Percentiles rank a stretch among this genome's conserved stretches.
These are phyloP conservation scores for Plectropomus leopardus DNA, from an alignment of 2,113 vertebrate species.

Conservation along the genomic window DNA sequence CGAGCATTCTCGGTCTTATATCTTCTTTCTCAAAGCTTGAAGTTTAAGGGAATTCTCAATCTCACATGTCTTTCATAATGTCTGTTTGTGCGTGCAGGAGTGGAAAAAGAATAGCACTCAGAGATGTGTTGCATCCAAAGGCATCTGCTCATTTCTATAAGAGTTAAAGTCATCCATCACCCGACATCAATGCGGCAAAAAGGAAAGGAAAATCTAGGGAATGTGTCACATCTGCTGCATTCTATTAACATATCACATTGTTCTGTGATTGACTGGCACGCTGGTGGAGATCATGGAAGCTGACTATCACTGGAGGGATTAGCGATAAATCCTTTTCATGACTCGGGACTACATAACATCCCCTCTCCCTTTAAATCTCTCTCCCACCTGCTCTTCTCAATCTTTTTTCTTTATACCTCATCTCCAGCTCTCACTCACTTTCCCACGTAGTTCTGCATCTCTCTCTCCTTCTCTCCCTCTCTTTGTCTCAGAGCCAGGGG, in stretches of 20 bases:
- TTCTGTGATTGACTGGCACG: constrained; percentile 46
- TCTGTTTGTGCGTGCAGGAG: not conserved
- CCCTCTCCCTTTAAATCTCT: constrained; percentile 45
- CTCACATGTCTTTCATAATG: not conserved
- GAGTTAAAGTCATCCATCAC: constrained; percentile 57
- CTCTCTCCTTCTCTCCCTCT: not conserved
- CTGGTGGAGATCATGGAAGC: constrained; percentile 52
- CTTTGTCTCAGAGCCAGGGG: constrained; percentile 29
- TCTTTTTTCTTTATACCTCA: constrained; percentile 9
- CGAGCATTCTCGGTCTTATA: not conserved
- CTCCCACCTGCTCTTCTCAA: constrained; percentile 46
- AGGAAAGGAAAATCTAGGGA: constrained; percentile 25
- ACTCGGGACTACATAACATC: constrained; percentile 44
- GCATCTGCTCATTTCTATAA: constrained; percentile 21
- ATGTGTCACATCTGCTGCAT: constrained; percentile 22
- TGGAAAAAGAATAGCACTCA: constrained; percentile 1
- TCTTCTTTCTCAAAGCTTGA: not conserved
- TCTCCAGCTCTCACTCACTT: not conserved
- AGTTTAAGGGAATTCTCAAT: not conserved
- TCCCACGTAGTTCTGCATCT: constrained; percentile 8
- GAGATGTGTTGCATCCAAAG: constrained; percentile 17
- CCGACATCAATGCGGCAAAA: constrained; percentile 20
- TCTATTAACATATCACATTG: constrained; percentile 52
- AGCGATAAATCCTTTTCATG: constrained; percentile 62
- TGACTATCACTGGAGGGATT: constrained; percentile 58